Base-by-base conservation (phyloP, 92 coral and sea anemone genomes). In the Chrysogorgia sp. region DNA sequence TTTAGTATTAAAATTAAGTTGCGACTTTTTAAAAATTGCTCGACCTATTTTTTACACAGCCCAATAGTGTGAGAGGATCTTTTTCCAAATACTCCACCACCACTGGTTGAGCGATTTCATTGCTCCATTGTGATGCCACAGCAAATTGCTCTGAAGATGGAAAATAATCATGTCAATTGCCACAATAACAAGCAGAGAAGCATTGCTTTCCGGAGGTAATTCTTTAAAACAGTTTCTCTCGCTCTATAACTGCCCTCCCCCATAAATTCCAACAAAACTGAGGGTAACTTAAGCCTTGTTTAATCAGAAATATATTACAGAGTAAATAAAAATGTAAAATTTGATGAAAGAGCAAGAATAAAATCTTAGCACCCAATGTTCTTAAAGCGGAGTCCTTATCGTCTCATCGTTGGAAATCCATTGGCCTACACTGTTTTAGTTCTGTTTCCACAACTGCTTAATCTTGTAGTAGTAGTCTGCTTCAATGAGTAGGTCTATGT, bases 91-190 rank as follows among this genome's bases (percentile, higher is more conserved):
- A 57, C 63, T 23, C 63, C 29, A 57, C 63, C 63, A 57, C 63
- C 63, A 57, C 12, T 47, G 53, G 63, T 29, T 57, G 63, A 52
- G 59, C 59, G 6, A 23, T 52, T 52, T 52, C 59, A 52, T 6
- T 52, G 59, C 26, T 52, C 59, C 59, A 52, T 17, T 52, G 3
- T 52, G 63, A 23, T 47, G 2, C 63, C 32, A 57, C 63, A 57
- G 63, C 53, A 15, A 57, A 57, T 31, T 14, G 63, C 63, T 57
- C 63, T 57, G 63, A 57, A 57, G 63, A 57, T 57, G 63, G 63
- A 57, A 57, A 57, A 57, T 57, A 23, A 57, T 7, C 17, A 23
- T 23, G 32, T 57, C 63, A 57, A 57, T 14, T 3, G 63, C 63
- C 63, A 23, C 9, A 23, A 23, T 15, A 47, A 47, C 53, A 47